Evolutionary conservation across 30 jellyfish, hydroid and myxozoan genomes (phyloP).

Genomic region (Euphysa ruthae): DNA sequence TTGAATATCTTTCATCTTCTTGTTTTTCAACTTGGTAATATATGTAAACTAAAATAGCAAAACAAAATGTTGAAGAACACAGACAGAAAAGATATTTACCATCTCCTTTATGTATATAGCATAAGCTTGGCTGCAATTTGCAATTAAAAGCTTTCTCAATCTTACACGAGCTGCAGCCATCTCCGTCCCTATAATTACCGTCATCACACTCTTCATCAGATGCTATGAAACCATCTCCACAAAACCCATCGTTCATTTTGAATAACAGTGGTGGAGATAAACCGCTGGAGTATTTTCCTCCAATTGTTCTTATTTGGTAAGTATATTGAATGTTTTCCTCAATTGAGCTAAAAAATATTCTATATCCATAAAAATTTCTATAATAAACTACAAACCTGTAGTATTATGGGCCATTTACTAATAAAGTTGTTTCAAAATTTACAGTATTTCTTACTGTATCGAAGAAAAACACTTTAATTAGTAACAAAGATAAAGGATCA

Average conservation of each 20-base stretch:
- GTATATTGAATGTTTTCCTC: conserved; percentile 16
- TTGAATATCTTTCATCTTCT: too few relatives aligned
- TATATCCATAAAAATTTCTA: too few relatives aligned
- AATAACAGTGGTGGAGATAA: conserved; percentile 65
- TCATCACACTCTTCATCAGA: conserved; percentile 84
- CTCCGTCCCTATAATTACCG: conserved; percentile 73
- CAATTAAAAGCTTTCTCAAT: conserved; percentile 77
- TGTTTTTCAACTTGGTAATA: too few relatives aligned
- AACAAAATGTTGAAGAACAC: too few relatives aligned
- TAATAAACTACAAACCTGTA: too few relatives aligned
- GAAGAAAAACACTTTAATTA: too few relatives aligned
- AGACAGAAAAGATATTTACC: conserved; percentile 33
- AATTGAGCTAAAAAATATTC: conserved; percentile 29
- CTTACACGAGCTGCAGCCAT: conserved; percentile 84
- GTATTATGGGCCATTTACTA: too few relatives aligned
- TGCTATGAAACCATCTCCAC: conserved; percentile 88
- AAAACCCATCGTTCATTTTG: conserved; percentile 44
- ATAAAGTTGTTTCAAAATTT: too few relatives aligned
- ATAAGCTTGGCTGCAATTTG: conserved; percentile 78
- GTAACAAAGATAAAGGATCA: too few relatives aligned
- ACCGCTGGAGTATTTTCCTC: conserved; percentile 43
- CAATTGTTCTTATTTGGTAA: conserved; percentile 48
- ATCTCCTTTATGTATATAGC: conserved; percentile 73
- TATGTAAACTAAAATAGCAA: too few relatives aligned
- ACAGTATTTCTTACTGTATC: too few relatives aligned